Conservation (phyloP, 2,113 vertebrate species). For the Struthidea cinerea region DNA sequence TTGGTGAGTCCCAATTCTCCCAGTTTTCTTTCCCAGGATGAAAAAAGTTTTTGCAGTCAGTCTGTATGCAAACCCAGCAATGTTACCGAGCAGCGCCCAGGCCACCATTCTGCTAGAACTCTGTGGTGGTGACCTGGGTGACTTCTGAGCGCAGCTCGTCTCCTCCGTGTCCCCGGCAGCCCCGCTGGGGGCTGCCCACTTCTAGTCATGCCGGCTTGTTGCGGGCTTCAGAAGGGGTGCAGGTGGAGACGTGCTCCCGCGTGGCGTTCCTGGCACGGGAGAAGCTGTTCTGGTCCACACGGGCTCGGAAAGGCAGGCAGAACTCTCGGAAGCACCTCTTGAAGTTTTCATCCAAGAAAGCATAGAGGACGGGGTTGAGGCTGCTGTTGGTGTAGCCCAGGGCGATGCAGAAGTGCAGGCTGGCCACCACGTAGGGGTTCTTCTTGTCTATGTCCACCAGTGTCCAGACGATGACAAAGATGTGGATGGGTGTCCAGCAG, state of each 20-base stretch:
- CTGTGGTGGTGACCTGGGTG: conserved; percentile 79
- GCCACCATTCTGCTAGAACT: conserved; percentile 47
- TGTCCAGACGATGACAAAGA: conserved; percentile 93
- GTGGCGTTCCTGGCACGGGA: conserved; percentile 74
- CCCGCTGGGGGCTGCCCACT: conserved; percentile 40
- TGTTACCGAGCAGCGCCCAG: rapidly evolving
- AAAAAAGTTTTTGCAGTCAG: neutral
- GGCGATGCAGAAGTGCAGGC: conserved; percentile 95
- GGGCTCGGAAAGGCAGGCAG: conserved; percentile 80
- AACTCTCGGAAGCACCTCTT: conserved; percentile 94
- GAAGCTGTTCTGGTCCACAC: conserved; percentile 80
- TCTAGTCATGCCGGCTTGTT: conserved; percentile 82
- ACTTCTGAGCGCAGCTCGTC: conserved; percentile 76
- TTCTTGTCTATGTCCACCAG: conserved; percentile 84
- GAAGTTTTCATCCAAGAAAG: conserved; percentile 96
- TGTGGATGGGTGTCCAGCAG: conserved; percentile 97
- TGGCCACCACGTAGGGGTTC: conserved; percentile 84
- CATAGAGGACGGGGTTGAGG: conserved; percentile 93
- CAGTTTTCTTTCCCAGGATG: neutral
- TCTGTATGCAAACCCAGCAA: neutral
- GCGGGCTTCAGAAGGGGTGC: conserved; percentile 63
- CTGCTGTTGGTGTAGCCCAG: conserved; percentile 97
- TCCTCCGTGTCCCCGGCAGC: conserved; percentile 45
- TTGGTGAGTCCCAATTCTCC: neutral
- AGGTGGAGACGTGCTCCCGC: conserved; percentile 79